Evolutionary conservation across 2,888 invertebrate species (phyloP).

Genomic region (Hipparchia semele): DNA sequence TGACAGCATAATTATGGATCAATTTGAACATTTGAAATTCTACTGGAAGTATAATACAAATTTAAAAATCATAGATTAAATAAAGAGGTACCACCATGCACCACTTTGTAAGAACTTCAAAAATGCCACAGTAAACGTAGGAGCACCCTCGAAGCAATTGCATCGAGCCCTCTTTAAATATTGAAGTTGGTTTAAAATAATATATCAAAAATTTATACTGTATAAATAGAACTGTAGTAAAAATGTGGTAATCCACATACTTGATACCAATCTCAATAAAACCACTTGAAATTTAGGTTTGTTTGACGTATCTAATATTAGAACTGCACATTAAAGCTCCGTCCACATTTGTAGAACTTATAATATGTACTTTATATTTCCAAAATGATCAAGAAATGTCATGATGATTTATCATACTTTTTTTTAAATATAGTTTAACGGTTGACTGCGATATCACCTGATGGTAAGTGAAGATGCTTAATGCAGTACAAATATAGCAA

Average conservation of each 20-base stretch:
- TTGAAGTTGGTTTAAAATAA: neutral
- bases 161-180: neutral
- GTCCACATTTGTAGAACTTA: neutral
- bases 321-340: neutral
- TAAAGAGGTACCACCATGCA: too few species aligned
- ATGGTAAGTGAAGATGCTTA: too few species aligned
- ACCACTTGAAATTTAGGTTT: constrained; percentile 28
- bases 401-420: too few species aligned
- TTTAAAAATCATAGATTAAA: too few species aligned
- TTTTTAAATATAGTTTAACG: too few species aligned
- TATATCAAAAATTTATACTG: neutral
- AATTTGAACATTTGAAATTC: too few species aligned
- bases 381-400: too few species aligned
- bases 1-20: too few species aligned
- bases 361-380: too few species aligned
- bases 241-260: constrained; percentile 4
- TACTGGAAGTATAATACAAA: too few species aligned
- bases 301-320: constrained; percentile 30
- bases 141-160: neutral
- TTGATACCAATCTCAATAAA: constrained; percentile 28
- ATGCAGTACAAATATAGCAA: too few species aligned
- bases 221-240: neutral
- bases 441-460: too few species aligned
- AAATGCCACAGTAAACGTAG: neutral
- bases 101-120: neutral